A percentile compares a stretch with the other conserved stretches of the same genome.
These are phyloP conservation scores for Thalassoma bifasciatum DNA, from an alignment of 2,113 vertebrate species.

Conservation along the genomic window DNA sequence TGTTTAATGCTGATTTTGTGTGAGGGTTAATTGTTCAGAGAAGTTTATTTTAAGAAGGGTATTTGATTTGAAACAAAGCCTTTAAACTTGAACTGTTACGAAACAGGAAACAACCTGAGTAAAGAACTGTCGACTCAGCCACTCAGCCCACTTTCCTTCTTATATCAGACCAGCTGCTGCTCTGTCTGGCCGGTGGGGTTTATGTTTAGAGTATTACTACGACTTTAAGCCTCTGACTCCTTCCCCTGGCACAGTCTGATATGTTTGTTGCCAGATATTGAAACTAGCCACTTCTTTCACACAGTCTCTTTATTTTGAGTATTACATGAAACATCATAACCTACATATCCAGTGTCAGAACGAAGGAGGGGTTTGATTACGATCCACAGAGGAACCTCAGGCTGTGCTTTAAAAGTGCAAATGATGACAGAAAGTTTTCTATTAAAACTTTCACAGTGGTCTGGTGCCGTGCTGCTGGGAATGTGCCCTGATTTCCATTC, in stretches of 20 bases:
- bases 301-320: background rate
- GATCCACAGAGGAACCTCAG: background rate
- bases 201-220: conserved; percentile 36
- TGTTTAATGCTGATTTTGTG: too few species aligned
- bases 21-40: too few species aligned
- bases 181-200: background rate
- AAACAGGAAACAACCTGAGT: background rate
- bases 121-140: background rate
- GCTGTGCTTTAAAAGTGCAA: background rate
- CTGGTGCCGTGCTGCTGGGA: conserved; percentile 25
- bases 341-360: background rate
- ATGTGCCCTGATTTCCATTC: conserved; percentile 52
- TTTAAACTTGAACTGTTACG: background rate
- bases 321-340: background rate
- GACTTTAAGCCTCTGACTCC: conserved; percentile 39
- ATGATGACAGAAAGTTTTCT: conserved; percentile 7
- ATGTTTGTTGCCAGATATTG: conserved; percentile 8
- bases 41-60: too few species aligned
- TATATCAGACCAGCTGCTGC: conserved; percentile 14
- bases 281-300: conserved; percentile 7
- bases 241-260: conserved; percentile 44
- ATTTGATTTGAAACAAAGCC: too few species aligned
- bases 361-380: background rate
- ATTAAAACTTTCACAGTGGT: conserved; percentile 3
- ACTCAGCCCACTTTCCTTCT: background rate